A percentile compares a stretch with the other conserved stretches of the same genome.
Evolutionary conservation across 1,140 invertebrate genomes (phyloP).

Genomic region (Aphaenogaster floridana): DNA sequence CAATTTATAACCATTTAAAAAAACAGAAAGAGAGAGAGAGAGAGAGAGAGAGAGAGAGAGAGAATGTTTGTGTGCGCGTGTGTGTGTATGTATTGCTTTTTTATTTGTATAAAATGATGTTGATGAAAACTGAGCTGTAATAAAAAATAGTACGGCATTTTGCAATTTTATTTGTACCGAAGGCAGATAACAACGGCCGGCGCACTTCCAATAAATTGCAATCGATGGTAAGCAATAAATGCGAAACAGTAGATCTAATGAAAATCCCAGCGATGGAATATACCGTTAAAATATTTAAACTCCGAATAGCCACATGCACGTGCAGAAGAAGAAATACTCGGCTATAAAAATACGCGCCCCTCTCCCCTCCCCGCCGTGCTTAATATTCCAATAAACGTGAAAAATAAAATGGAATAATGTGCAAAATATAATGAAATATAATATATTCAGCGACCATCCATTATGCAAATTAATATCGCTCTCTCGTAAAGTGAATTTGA

Average conservation of each 20-base stretch:
- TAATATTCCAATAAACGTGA: constrained; percentile 47
- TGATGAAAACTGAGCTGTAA: constrained; percentile 58
- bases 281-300: constrained; percentile 62
- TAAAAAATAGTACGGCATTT: constrained; percentile 58
- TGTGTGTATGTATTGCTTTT: neutral
- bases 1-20: neutral
- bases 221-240: constrained; percentile 65
- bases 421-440: constrained; percentile 49
- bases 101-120: constrained; percentile 56
- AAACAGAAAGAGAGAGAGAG: neutral
- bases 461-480: constrained; percentile 54
- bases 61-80: neutral
- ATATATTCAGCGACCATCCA: constrained; percentile 39
- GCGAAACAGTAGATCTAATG: constrained; percentile 62
- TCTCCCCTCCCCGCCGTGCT: neutral
- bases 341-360: constrained; percentile 26
- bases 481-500: constrained; percentile 47
- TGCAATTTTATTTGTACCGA: constrained; percentile 56
- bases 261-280: constrained; percentile 54
- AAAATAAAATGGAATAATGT: constrained; percentile 44
- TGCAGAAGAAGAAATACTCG: constrained; percentile 40
- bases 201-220: constrained; percentile 60
- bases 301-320: constrained; percentile 8
- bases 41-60: neutral
- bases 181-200: constrained; percentile 55